Base-by-base conservation (phyloP, 2,113 vertebrate genomes). In the Clarias macrocephalus region DNA sequence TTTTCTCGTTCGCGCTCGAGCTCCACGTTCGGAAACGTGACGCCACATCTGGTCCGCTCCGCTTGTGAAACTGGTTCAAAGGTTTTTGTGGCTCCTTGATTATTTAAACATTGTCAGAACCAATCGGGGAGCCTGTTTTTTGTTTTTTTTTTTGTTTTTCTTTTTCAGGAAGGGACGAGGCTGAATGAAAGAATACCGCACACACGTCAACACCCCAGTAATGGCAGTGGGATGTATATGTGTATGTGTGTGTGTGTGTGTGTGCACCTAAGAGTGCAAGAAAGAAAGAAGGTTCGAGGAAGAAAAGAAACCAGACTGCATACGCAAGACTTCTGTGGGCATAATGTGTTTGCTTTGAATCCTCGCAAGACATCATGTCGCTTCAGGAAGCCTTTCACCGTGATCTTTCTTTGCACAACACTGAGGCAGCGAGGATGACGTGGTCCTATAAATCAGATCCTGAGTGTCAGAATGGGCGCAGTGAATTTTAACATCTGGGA, bases 81-180 rank as follows among this genome's bases (percentile, higher is more conserved):
- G 91, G 73, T 87, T 80, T 87, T 88, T 84, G 63, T 83, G 84
- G 90, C 90, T 92, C 87, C 90, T 89, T 93, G 89, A 93, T 93
- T 93, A 89, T 91, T 92, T 92, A 90, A 91, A 93, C 92, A 86
- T 90, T 86, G 88, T 88, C 88, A 89, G 84, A 91, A 86, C 89
- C 87, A 90, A 91, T 91, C 85, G 86, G 90, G 90, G 84, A 89
- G 88, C 77, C 81, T 76, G 66, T 79, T 87, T 85, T 88, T 76
- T 80, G 75, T 28, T 33, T 79, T 87, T 30, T 33, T 79, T 87
- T 87, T 86, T 28, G 25, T 79, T 87, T 30, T 33, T 79, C 85
- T 87, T 86, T 76, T 76, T 84, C n/a, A 48, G 42, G 70, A 87
- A 83, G 68, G 85, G 80, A 86, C 68, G 72, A 85, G 85, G 88